Evolutionary conservation across 92 coral and sea anemone genomes (phyloP).

Genomic region (Desmophyllum pertusum): DNA sequence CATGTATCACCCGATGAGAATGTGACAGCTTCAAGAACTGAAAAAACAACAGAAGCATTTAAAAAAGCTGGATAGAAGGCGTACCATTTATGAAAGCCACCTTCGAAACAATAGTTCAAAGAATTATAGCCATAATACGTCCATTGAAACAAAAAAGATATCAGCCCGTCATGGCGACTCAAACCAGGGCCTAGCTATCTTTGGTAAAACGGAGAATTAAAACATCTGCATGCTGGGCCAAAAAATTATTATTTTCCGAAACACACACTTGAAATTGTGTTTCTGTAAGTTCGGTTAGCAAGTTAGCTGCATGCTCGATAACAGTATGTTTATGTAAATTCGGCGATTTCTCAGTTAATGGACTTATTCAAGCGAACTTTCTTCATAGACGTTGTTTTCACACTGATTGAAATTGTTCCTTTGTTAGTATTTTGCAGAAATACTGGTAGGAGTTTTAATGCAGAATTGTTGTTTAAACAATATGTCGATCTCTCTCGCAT

Average conservation of each 20-base stretch:
- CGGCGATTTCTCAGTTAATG: neutral
- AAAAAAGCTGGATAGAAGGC: neutral
- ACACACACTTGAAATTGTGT: neutral
- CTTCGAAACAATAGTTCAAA: neutral
- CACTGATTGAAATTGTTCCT: neutral
- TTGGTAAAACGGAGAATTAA: neutral
- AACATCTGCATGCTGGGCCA: neutral
- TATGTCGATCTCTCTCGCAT: neutral
- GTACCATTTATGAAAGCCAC: neutral
- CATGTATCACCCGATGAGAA: neutral
- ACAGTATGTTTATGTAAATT: neutral
- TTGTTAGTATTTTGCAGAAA: neutral
- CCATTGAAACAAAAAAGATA: neutral
- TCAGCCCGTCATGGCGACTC: neutral
- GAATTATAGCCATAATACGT: neutral
- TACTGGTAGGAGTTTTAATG: neutral
- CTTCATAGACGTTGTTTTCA: neutral
- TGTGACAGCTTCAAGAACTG: slow-evolving; percentile 35
- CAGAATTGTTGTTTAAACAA: slow-evolving; percentile 2
- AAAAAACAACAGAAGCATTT: slow-evolving; percentile 17
- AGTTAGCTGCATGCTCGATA: neutral
- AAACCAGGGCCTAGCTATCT: neutral
- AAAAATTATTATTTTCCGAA: neutral
- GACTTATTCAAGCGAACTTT: neutral
- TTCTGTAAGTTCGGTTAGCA: neutral